Conservation (phyloP, 1,140 invertebrate genomes). For the Drosophila gunungcola region DNA sequence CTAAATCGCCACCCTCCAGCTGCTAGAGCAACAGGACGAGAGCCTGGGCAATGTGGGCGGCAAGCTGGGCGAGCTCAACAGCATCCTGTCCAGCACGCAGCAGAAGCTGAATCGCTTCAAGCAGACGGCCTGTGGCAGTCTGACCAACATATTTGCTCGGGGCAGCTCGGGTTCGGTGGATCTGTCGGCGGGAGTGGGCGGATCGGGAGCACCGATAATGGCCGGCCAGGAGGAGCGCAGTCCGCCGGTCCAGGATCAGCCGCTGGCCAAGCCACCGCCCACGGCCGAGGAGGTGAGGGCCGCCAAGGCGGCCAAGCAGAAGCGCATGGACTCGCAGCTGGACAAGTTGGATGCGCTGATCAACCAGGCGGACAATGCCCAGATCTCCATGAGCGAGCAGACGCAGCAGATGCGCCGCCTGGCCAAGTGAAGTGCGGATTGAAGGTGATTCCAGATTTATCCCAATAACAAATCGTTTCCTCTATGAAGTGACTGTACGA, state of each 20-base stretch:
- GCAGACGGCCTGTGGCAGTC: constrained; percentile 84
- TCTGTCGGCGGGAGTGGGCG: constrained; percentile 26
- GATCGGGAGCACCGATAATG: neutral
- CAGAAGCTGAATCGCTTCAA: constrained; percentile 95
- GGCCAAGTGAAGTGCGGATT: constrained; percentile 85
- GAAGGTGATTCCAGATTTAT: neutral
- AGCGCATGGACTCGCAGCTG: constrained; percentile 87
- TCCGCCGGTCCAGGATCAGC: constrained; percentile 84
- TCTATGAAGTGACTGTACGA: constrained; percentile 2
- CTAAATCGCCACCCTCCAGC: constrained; percentile 84
- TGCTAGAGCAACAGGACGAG: constrained; percentile 89
- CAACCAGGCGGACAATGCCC: constrained; percentile 88
- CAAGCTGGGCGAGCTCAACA: constrained; percentile 93
- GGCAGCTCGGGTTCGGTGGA: constrained; percentile 81
- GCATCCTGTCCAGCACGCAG: constrained; percentile 92
- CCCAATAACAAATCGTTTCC: neutral
- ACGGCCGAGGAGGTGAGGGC: constrained; percentile 72
- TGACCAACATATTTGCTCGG: constrained; percentile 69
- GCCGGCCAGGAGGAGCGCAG: constrained; percentile 55
- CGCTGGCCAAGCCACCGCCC: constrained; percentile 73
- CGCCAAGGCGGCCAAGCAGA: constrained; percentile 85
- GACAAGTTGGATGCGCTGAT: constrained; percentile 88
- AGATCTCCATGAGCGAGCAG: constrained; percentile 88
- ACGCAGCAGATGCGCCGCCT: constrained; percentile 90
- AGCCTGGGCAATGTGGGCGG: constrained; percentile 89